Conservation (phyloP, 2,888 invertebrate genomes). For the Dryocosmus kuriphilus region DNA sequence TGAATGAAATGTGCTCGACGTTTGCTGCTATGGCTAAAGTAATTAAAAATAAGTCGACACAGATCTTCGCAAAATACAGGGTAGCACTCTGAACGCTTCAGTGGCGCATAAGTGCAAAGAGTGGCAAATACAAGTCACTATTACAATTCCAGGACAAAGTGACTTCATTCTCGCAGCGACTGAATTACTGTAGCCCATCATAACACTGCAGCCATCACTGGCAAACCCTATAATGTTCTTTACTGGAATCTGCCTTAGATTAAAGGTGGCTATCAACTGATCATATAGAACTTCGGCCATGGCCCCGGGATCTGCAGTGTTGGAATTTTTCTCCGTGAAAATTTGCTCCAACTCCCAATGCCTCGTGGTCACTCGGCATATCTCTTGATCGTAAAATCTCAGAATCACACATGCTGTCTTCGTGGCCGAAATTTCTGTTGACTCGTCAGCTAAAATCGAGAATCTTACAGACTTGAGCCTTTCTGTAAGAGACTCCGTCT, state of each 20-base stretch:
- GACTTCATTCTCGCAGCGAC: too few species aligned
- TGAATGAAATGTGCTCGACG: too few species aligned
- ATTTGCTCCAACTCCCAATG: slow-evolving; percentile 51
- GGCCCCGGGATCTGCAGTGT: slow-evolving; percentile 32
- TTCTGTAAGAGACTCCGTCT: slow-evolving; percentile 49
- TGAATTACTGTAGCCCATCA: too few species aligned
- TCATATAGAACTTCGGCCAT: slow-evolving; percentile 42
- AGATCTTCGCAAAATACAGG: slow-evolving; percentile 38
- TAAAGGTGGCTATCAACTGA: too few species aligned
- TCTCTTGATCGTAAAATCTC: slow-evolving; percentile 44
- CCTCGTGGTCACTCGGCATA: slow-evolving; percentile 41
- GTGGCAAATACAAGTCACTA: too few species aligned
- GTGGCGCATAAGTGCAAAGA: slow-evolving; percentile 49
- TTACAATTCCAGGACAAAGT: too few species aligned
- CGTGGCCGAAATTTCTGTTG: slow-evolving; percentile 47
- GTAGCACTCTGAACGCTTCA: slow-evolving; percentile 47
- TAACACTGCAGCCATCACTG: too few species aligned
- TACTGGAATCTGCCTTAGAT: too few species aligned
- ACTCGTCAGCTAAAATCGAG: too few species aligned
- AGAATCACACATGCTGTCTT: slow-evolving; percentile 50
- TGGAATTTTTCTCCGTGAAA: slow-evolving; percentile 37
- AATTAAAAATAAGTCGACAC: slow-evolving; percentile 35
- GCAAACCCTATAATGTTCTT: slow-evolving; percentile 51
- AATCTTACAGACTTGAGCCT: too few species aligned
- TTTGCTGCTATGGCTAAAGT: slow-evolving; percentile 44